phyloP scores from a whole-genome alignment of 1,140 invertebrate species.

The Hylaeus anthracinus region DNA sequence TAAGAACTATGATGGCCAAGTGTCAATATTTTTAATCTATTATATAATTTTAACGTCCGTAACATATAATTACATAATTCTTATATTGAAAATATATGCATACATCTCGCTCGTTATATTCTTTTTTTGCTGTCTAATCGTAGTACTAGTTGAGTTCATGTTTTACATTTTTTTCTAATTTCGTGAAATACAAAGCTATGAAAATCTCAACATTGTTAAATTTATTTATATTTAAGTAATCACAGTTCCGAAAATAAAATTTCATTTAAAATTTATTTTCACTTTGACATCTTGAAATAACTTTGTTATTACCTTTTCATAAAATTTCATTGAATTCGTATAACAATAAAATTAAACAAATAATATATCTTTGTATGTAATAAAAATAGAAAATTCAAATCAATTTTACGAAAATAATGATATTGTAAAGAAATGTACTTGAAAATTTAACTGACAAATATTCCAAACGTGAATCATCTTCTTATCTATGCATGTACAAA shows the following conservation, averaged over 20 bases:
- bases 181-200: neutral
- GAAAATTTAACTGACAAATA: neutral
- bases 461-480: neutral
- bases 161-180: neutral
- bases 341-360: no score
- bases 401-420: neutral
- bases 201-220: neutral
- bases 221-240: neutral
- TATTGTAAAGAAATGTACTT: no score
- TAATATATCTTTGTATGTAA: no score
- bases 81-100: neutral
- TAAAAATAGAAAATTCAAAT: no score
- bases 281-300: neutral
- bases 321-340: no score
- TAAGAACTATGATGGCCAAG: no score
- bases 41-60: no score
- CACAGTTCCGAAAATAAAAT: no score
- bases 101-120: neutral
- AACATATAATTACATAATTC: neutral
- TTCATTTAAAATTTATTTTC: neutral
- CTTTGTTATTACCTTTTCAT: neutral
- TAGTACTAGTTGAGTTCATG: neutral
- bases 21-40: no score
- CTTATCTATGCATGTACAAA: neutral
- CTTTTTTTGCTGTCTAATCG: no score